Evolutionary conservation across 2,888 invertebrate species (phyloP), one percentile per base, ranked within the genome.

Genomic region (Drosophila macrospina): DNA sequence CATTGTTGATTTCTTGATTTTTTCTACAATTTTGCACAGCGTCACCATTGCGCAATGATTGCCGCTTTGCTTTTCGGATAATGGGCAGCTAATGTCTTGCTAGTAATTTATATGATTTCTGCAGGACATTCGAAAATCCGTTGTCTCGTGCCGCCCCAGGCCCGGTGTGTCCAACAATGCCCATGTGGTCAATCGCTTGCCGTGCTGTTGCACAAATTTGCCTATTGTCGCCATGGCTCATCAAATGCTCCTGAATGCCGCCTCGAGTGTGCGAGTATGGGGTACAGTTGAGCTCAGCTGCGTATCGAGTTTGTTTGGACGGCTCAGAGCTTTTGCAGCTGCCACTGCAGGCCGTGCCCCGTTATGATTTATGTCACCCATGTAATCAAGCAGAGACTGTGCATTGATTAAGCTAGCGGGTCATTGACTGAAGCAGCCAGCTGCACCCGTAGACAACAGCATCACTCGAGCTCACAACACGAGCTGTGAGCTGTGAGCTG

Each of bases 1-100:
- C 81, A 83, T 83, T 84, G 88, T 85, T 85, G 84, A 85, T 85
- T 85, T 88, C 84, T 85, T 85, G 86, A 86, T 83, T 81, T 73
- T 62, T 62, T 72, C 72, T 39, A 71, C 61, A 57, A 74, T 85
- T 83, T 83, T 83, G 80, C 84, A 76, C 69, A 63, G 45, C 61
- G 47, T 54, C 55, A 41, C 57, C 69, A 86, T 85, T 88, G 80
- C 85, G 85, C 64, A 85, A 85, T 86, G 80, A 85, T 85, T 80
- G 70, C 76, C 52, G 64, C 71, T 50, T 47, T 37, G 47, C 51
- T 69, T 63, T 64, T 60, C 48, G 59, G 69, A 60, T 59, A 69
- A 65, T 72, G 76, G 73, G 73, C 63, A 54, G 77, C 74, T 71
- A 80, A 81, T 88, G 80, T 86, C 78, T 61, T 69, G 70, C 50